Evolutionary conservation across 2,797 vertebrate species (phyloP).

Genomic region (Coccyzus lansbergi): DNA sequence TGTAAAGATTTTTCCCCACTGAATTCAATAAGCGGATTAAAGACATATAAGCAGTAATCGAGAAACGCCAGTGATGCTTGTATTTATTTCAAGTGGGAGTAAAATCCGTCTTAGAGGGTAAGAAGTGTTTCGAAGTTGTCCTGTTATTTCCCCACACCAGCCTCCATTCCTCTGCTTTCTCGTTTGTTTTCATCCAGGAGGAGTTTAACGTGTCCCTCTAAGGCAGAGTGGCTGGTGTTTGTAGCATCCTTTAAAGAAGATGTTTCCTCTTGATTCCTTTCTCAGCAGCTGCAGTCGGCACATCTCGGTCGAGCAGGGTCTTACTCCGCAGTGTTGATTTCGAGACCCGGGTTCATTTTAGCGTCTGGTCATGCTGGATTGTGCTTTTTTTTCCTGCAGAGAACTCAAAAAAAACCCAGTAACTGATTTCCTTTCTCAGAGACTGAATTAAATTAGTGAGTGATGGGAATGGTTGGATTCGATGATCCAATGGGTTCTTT

Average conservation of each 20-base stretch:
- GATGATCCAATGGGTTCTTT: too few relatives aligned
- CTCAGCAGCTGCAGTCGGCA: background rate
- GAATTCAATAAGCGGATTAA: background rate
- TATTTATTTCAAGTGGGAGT: background rate
- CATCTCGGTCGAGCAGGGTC: background rate
- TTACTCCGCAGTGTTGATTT: background rate
- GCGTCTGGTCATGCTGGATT: background rate
- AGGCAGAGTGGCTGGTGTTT: background rate
- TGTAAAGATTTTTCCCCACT: accelerated
- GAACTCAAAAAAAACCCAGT: background rate
- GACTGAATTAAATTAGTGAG: background rate
- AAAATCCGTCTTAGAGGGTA: background rate
- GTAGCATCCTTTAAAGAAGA: background rate
- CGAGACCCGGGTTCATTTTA: background rate
- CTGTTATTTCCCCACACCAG: background rate
- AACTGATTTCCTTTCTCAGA: background rate
- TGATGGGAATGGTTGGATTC: too few relatives aligned
- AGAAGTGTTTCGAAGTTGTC: background rate
- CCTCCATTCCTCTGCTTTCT: background rate
- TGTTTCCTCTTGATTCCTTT: background rate
- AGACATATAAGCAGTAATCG: background rate
- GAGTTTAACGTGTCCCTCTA: background rate
- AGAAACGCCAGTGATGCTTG: background rate
- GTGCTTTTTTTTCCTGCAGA: background rate
- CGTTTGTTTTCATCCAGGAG: background rate